A percentile compares a stretch with the other conserved stretches of the same genome.
Conservation (phyloP, 1,140 invertebrate genomes). For the Hylaeus anthracinus region DNA sequence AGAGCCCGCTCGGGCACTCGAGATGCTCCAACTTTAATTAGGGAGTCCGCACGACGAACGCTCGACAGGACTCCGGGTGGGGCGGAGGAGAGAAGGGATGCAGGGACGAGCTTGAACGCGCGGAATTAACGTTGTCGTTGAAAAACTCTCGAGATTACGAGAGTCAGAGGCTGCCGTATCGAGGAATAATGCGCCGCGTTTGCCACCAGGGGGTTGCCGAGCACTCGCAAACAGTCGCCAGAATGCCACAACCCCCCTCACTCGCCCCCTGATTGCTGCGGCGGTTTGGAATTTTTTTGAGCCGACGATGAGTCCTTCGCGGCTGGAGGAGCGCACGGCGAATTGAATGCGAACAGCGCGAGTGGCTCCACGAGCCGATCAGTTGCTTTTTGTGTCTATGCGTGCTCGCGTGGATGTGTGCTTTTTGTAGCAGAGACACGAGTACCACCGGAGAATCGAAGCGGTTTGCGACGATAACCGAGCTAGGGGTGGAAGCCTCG, state of each 20-base stretch:
- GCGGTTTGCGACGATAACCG: conserved; percentile 21
- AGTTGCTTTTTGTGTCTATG: neutral
- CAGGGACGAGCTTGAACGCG: neutral
- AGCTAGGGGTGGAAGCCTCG: too few species aligned
- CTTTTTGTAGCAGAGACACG: neutral
- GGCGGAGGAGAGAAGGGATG: neutral
- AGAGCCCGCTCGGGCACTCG: neutral
- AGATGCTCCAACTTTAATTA: conserved; percentile 42
- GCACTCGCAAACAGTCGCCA: conserved; percentile 35
- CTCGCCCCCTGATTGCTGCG: neutral
- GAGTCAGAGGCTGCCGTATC: conserved; percentile 31
- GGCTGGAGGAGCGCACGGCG: conserved; percentile 4
- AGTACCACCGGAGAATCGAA: neutral
- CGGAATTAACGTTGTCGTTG: conserved; percentile 38
- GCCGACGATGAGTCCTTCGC: conserved; percentile 20
- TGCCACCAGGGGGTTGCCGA: neutral
- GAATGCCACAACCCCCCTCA: neutral
- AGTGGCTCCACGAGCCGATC: conserved; percentile 20
- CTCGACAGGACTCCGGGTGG: too few species aligned
- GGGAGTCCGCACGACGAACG: conserved; percentile 2
- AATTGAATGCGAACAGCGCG: conserved; percentile 39
- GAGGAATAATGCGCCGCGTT: conserved; percentile 33
- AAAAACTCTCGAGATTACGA: conserved; percentile 41
- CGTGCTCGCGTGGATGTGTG: too few species aligned
- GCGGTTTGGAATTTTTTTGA: conserved; percentile 27